A percentile compares a stretch with the other conserved stretches of the same genome.
These are phyloP conservation scores for Molanna angustata DNA, from an alignment of 2,888 invertebrate species.

Conservation along the genomic window DNA sequence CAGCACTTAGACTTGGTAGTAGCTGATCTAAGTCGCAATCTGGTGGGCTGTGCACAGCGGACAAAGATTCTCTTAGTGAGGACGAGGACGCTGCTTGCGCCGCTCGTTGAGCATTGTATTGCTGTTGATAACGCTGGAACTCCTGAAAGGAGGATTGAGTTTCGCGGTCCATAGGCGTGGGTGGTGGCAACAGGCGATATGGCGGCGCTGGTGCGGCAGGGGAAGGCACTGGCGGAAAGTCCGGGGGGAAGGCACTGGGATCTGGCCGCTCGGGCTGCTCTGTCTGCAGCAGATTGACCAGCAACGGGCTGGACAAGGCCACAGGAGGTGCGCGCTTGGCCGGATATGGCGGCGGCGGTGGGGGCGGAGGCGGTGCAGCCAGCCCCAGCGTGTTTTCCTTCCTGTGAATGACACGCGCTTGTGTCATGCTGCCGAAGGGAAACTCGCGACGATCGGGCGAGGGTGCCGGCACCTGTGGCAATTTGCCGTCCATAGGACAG, in stretches of 20 bases:
- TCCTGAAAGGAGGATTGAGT: conserved; percentile 63
- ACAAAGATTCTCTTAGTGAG: neutral
- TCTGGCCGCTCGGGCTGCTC: conserved; percentile 41
- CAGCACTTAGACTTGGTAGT: conserved; percentile 59
- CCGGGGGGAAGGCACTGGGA: conserved; percentile 35
- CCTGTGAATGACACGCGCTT: conserved; percentile 80
- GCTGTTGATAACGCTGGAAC: conserved; percentile 62
- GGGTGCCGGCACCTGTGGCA: conserved; percentile 51
- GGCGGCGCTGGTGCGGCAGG: conserved; percentile 34
- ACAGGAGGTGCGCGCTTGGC: conserved; percentile 52
- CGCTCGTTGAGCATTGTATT: conserved; percentile 59
- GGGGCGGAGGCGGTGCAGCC: conserved; percentile 33
- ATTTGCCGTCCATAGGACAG: conserved; percentile 78
- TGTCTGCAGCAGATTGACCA: conserved; percentile 89
- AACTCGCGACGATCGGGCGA: conserved; percentile 63
- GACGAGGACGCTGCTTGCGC: conserved; percentile 39
- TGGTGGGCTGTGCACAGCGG: conserved; percentile 46
- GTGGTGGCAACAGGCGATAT: conserved; percentile 37
- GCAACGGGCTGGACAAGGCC: conserved; percentile 81
- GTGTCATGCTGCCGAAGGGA: conserved; percentile 91
- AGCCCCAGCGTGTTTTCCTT: conserved; percentile 60
- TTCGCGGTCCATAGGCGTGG: conserved; percentile 59
- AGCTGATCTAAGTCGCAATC: conserved; percentile 64
- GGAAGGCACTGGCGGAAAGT: conserved; percentile 34
- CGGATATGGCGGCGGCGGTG: conserved; percentile 34